Percentiles rank a stretch among this genome's conserved stretches.
Conservation (phyloP, 2,113 vertebrate species). For the Dromaius novaehollandiae region DNA sequence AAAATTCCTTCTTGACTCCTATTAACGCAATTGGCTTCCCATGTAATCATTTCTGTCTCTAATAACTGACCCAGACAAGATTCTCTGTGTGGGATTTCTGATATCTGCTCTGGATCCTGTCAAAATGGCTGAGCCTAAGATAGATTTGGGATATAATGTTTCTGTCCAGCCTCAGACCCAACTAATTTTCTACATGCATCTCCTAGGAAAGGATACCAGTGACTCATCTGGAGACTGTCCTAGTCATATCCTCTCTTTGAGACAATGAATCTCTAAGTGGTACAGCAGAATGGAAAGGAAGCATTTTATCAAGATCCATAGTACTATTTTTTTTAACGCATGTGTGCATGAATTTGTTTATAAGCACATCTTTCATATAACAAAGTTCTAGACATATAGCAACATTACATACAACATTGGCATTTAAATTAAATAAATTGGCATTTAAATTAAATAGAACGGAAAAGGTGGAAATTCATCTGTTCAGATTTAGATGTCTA, state of each 20-base stretch:
- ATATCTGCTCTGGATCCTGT: no score
- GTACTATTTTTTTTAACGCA: neutral
- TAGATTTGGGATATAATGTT: neutral
- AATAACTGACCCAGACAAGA: no score
- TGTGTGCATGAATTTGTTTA: neutral
- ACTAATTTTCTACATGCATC: neutral
- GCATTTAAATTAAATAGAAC: neutral
- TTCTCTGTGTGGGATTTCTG: no score
- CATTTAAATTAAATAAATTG: neutral
- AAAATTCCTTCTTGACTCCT: no score
- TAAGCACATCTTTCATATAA: neutral
- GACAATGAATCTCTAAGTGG: neutral
- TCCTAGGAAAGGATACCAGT: neutral
- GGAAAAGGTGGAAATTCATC: neutral
- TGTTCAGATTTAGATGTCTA: neutral
- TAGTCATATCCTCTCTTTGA: neutral
- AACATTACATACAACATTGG: neutral
- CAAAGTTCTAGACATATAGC: neutral
- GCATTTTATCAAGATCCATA: neutral
- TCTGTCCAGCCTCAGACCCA: neutral
- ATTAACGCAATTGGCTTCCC: no score
- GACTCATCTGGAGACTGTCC: neutral
- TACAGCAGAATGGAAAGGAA: neutral
- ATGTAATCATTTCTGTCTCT: no score
- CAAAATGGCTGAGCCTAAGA: neutral